Base-by-base conservation (phyloP, 2,797 vertebrate species). In the Spheniscus humboldti region DNA sequence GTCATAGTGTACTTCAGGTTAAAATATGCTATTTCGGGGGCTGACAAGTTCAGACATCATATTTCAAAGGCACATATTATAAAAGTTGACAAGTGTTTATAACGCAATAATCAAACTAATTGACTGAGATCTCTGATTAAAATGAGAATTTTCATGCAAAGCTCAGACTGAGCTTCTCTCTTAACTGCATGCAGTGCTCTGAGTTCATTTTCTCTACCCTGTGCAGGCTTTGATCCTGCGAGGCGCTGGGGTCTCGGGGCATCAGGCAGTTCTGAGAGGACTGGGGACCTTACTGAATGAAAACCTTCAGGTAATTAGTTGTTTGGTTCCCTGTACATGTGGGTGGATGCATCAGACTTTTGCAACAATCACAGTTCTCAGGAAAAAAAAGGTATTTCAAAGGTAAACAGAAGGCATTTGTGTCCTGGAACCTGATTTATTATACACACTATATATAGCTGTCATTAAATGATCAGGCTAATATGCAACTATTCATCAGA, bases 401-500 rank as follows among this genome's bases (percentile, higher is more conserved):
- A 94, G 80, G 91, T 96, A 94, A 97, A 94, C 81, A 91, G 87
- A 94, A 94, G 55, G 47, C 83, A 94, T 96, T 96, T 92, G 33
- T 94, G 76, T 94, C 60, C 89, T 63, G 78, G 47, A 64, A 48
- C 98, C 98, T 98, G 98, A 98, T 98, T 98, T 98, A 99, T 99
- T 99, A 98, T 98, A 98, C 98, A 98, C 97, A 76, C 82, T 97
- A 97, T 98, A 98, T 97, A 98, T 98, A 98, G 97, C 98, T 98
- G 97, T 98, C 97, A 98, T 98, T 99, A 98, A 99, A 99, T 98
- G 98, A 98, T 98, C 98, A 98, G 98, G 98, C 97, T 97, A 96
- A 98, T 98, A 98, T 98, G 98, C 98, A 98, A 98, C 98, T 98
- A 99, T 99, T 98, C 97, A 98, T 99, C 98, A 99, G 97, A 94